Conservation (phyloP, 2,888 invertebrate species). For the Aphodius sticticus region DNA sequence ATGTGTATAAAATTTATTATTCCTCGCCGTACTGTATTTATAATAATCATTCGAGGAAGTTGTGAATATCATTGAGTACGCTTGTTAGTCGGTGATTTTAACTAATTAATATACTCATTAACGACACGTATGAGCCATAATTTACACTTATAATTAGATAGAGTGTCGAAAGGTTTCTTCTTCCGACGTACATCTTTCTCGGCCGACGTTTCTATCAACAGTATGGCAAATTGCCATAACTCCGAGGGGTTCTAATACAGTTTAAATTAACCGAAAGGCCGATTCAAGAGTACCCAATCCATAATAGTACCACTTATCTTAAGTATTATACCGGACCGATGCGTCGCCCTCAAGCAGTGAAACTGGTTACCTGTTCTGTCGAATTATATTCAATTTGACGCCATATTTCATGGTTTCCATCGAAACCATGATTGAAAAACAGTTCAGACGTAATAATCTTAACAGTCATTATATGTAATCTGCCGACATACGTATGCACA, state of each 20-base stretch:
- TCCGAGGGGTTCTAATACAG: not conserved
- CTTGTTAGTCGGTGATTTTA: not conserved
- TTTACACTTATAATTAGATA: slow-evolving; percentile 4
- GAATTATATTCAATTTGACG: slow-evolving; percentile 23
- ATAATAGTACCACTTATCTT: slow-evolving; percentile 19
- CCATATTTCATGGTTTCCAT: slow-evolving; percentile 20
- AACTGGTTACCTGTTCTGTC: slow-evolving; percentile 16
- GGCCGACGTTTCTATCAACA: not conserved
- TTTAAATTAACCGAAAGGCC: not conserved
- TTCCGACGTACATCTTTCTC: no score
- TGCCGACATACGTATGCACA: not conserved
- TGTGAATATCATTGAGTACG: not conserved
- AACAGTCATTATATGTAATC: not conserved
- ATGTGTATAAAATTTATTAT: slow-evolving; percentile 4
- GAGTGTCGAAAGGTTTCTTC: not conserved
- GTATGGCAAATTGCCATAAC: not conserved
- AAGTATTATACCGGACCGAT: slow-evolving; percentile 12
- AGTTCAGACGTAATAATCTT: not conserved
- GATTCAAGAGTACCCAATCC: not conserved
- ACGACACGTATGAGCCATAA: slow-evolving; percentile 4
- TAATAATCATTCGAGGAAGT: not conserved
- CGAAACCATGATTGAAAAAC: slow-evolving; percentile 4
- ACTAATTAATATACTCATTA: not conserved
- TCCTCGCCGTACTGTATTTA: not conserved
- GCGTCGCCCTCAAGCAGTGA: slow-evolving; percentile 7